Evolutionary conservation across 2,113 vertebrate genomes (phyloP), one percentile per base, ranked within the genome.

Genomic region (Nesospiza acunhae): DNA sequence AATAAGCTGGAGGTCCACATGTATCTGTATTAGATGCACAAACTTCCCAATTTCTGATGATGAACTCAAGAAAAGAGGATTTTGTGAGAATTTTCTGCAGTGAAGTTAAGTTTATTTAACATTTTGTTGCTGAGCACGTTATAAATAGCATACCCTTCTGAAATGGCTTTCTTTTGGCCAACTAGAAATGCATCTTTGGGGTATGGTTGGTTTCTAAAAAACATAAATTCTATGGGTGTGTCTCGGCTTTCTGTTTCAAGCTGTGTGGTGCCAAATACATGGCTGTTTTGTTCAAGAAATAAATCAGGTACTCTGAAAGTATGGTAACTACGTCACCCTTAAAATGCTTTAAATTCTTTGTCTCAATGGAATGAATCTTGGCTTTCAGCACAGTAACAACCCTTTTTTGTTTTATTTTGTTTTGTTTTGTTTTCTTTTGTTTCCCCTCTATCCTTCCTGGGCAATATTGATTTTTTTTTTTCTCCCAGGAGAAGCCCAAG

Each of bases 371-470:
- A 39, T 72, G 35, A 46, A 19, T 58, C 4, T 39, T 56, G 33
- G 6, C 30, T 84, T 84, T 35, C 44, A 86, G 35, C 50, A 37
- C 1, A 2, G 24, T 37, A 72, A 46, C 11, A 52, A 28, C 5
- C 9, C 1, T 26, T 39, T 39, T 39, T 39, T 39, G 10, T 37
- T 49, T 50, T 42, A 4, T 27, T 56, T 24, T 28, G 15, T 22
- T 68, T 30, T 53, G 17, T 53, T 53, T 53, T 53, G 2, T 21
- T n/a, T 2, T 63, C 11, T 37, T n/a, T 21, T 33, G 4, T 49
- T 78, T 27, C 1, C 3, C 3, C 2, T 4, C 7, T 11, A 13
- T 3, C 20, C 18, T 23, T 28, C 20, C 31, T 33, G 31, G 53
- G 9, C 26, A 58, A 8, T 55, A 47, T 7, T 10, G 12, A 30